Evolutionary conservation across 2,113 vertebrate genomes (phyloP), one percentile per base, ranked within the genome.

Genomic region (Tapirus terrestris): DNA sequence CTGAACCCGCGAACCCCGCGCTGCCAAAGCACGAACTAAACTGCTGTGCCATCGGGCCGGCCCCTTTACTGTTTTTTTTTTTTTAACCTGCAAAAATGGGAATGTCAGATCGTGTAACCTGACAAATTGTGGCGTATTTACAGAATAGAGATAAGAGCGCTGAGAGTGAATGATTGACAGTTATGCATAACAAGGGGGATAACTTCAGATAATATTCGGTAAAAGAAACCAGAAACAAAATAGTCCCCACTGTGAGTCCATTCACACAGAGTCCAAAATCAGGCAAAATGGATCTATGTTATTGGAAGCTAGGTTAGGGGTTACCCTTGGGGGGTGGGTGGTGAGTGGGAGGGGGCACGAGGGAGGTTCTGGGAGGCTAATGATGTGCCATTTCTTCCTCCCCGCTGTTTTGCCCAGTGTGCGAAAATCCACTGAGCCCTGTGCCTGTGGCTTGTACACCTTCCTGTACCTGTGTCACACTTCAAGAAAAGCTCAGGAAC

Each of bases 161-260:
- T 12, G 56, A 45, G 27, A 8, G 4, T 0, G 11, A 25, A 1
- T 0, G 72, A 0, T 17, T 7, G 2, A 2, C 14, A 0, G 2
- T 53, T 0, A 1, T 67, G 3, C 0, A 0, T 1, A 12, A 16
- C 33, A 2, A 0, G 2, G 8, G 0, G 0, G 45, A 0, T 1
- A 8, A 33, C 1, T 14, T 39, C 29, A 10, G 0, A 20, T 2
- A 20, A 25, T 8, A 5, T 2, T n/a, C 12, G 7, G 21, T 6
- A 13, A 18, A 33, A 29, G 23, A 20, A 16, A 17, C 31, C 27
- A 27, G 72, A n/a, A 9, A 60, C 14, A 1, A 31, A 31, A 31
- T 29, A 20, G n/a, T 5, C 27, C 11, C 3, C 21, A 0, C 43
- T 3, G 1, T 6, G n/a, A 56, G 21, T 39, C 31, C 23, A 1